Conservation (phyloP, 2,113 vertebrate species). For the Cervus canadensis region DNA sequence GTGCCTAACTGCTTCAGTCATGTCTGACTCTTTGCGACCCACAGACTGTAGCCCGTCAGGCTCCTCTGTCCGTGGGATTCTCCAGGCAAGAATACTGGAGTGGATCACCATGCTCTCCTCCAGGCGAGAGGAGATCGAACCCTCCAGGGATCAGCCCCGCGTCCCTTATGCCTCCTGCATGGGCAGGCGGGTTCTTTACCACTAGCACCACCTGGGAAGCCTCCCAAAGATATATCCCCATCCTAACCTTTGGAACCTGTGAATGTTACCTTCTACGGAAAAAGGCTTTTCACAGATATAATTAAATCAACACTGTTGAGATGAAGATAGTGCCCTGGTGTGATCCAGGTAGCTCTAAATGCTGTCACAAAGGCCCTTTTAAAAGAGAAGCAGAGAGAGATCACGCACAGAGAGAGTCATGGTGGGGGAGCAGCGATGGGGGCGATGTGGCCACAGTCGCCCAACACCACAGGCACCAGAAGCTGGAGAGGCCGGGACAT, state of each 20-base stretch:
- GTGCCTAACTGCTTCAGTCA: not conserved
- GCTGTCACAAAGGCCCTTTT: not conserved
- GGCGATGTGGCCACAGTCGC: rapidly evolving
- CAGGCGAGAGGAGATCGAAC: not conserved
- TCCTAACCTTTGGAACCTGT: not conserved
- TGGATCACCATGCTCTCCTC: not conserved
- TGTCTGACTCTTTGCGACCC: not conserved
- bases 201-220: not conserved
- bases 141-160: not conserved
- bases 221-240: not conserved
- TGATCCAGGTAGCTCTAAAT: not conserved
- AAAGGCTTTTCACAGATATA: not conserved
- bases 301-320: not conserved
- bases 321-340: not conserved
- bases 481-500: not conserved
- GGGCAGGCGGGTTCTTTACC: not conserved
- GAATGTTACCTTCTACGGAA: not conserved
- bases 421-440: not conserved
- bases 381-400: not conserved
- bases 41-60: not conserved
- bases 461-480: not conserved
- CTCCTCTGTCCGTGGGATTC: not conserved
- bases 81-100: not conserved
- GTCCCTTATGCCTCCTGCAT: not conserved
- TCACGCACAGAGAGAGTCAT: not conserved